Evolutionary conservation across 1,140 invertebrate genomes (phyloP).

Genomic region (Tetramorium parvispinum): DNA sequence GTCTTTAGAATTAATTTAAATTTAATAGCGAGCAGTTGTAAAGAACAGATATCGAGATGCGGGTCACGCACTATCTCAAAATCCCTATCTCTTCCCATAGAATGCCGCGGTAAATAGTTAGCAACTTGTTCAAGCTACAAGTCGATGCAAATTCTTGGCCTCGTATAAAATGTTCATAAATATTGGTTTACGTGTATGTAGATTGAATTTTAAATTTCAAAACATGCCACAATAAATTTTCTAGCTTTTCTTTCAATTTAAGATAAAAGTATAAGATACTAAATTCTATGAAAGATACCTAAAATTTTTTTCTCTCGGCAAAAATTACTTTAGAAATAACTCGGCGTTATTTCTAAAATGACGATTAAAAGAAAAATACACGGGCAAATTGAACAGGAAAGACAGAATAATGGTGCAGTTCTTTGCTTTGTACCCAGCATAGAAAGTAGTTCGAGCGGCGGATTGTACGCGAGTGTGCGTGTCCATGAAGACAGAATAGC

Average conservation of each 20-base stretch:
- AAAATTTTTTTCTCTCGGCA: not conserved
- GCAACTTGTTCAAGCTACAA: not conserved
- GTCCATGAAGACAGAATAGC: not conserved
- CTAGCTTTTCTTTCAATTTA: not conserved
- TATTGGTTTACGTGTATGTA: not conserved
- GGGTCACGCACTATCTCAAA: slow-evolving; percentile 20
- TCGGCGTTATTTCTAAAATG: not conserved
- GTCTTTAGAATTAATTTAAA: slow-evolving; percentile 46
- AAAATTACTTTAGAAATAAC: too few relatives aligned
- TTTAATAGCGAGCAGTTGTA: slow-evolving; percentile 20
- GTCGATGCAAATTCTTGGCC: not conserved
- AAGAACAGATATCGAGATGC: slow-evolving; percentile 22
- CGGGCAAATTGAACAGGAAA: not conserved
- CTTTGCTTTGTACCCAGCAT: slow-evolving; percentile 7
- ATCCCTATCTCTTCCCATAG: slow-evolving; percentile 10
- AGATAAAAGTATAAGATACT: not conserved
- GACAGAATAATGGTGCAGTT: not conserved
- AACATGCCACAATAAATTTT: not conserved
- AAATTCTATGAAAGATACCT: not conserved
- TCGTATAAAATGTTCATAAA: not conserved
- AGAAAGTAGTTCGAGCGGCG: slow-evolving; percentile 48
- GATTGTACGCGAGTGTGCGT: slow-evolving; percentile 8
- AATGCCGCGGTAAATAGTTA: slow-evolving; percentile 11
- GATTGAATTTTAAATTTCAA: not conserved
- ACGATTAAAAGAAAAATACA: not conserved